A percentile compares a stretch with the other conserved stretches of the same genome.
phyloP scores from a whole-genome alignment of 2,888 invertebrate species.

The Eupsilia transversa region DNA sequence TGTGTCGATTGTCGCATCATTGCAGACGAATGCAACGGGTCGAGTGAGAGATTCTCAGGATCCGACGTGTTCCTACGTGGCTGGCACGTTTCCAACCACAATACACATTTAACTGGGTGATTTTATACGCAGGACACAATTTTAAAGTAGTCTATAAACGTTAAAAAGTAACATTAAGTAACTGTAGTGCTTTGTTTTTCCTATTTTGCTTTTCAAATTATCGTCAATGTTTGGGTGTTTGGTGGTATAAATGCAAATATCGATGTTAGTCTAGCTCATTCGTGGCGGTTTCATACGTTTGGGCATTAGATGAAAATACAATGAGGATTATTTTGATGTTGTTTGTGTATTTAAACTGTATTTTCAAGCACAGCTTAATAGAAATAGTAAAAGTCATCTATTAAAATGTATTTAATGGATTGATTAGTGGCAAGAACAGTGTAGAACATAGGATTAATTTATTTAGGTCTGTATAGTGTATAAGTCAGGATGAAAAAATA shows the following conservation, averaged over 20 bases:
- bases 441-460: not conserved
- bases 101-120: slow-evolving; percentile 84
- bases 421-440: not conserved
- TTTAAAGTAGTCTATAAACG: slow-evolving; percentile 86
- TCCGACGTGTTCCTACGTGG: slow-evolving; percentile 79
- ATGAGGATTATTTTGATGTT: slow-evolving; percentile 24
- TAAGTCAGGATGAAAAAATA: not conserved
- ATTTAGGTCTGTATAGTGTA: too few relatives aligned
- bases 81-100: slow-evolving; percentile 85
- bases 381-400: not conserved
- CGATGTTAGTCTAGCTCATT: slow-evolving; percentile 39
- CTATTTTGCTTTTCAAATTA: slow-evolving; percentile 65
- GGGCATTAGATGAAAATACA: slow-evolving; percentile 31
- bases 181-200: slow-evolving; percentile 74
- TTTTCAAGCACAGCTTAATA: not conserved
- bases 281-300: slow-evolving; percentile 14
- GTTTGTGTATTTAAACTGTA: slow-evolving; percentile 1
- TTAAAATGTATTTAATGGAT: not conserved
- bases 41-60: slow-evolving; percentile 84
- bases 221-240: slow-evolving; percentile 53
- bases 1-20: slow-evolving; percentile 83
- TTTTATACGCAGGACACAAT: slow-evolving; percentile 87
- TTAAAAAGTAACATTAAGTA: slow-evolving; percentile 83
- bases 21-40: slow-evolving; percentile 73
- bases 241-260: slow-evolving; percentile 57